A percentile compares a stretch with the other conserved stretches of the same genome.
Evolutionary conservation across 2,113 vertebrate genomes (phyloP).

Genomic region (Colossoma macropomum): DNA sequence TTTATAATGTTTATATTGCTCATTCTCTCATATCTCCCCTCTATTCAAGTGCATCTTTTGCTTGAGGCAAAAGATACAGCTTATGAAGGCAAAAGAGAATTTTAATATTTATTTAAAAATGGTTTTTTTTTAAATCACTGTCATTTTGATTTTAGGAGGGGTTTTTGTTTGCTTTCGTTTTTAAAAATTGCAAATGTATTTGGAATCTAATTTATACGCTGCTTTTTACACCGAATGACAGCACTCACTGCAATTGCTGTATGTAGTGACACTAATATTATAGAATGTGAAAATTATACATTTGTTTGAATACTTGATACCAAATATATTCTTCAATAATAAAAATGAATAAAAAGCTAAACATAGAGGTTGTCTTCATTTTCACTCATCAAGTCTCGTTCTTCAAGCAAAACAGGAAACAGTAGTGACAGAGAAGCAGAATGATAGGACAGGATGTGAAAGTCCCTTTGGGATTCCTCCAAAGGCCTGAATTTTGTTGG

Average conservation of each 20-base stretch:
- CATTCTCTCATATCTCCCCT: not conserved
- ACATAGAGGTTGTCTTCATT: not conserved
- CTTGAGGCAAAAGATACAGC: constrained; percentile 32
- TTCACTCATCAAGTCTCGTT: not conserved
- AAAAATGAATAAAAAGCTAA: not conserved
- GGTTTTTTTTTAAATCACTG: not conserved
- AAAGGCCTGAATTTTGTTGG: not conserved
- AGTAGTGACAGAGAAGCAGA: not conserved
- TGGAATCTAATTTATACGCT: not conserved
- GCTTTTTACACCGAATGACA: not conserved
- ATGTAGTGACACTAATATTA: not conserved
- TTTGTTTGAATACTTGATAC: not conserved
- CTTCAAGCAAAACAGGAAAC: constrained; percentile 44
- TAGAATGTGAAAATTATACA: constrained; percentile 3
- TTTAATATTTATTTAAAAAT: constrained; percentile 28
- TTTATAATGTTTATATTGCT: constrained; percentile 25
- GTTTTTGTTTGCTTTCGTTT: not conserved
- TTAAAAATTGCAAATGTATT: not conserved
- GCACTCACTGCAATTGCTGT: not conserved
- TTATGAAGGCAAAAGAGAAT: constrained; percentile 51
- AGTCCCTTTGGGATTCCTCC: constrained; percentile 13
- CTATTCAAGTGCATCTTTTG: constrained; percentile 15
- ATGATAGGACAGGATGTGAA: constrained; percentile 1
- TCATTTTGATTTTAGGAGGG: not conserved
- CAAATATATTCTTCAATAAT: constrained; percentile 16